phyloP scores from a whole-genome alignment of 2,113 vertebrate species.

The Gopherus evgoodei region DNA sequence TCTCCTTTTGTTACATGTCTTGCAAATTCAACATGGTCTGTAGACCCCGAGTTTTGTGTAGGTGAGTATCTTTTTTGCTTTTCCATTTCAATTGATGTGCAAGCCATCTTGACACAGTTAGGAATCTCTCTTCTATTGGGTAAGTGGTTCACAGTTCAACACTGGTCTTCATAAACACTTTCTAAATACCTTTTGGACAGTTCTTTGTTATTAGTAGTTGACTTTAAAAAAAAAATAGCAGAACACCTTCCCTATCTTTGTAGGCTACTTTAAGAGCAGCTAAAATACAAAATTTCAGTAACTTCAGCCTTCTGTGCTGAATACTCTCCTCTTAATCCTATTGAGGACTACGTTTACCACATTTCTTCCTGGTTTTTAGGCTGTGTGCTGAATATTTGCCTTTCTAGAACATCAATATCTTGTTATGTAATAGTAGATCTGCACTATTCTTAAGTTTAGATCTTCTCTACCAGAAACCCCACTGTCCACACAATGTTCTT shows the following conservation, averaged over 20 bases:
- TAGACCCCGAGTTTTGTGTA: background rate
- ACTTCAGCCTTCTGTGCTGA: no score
- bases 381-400: no score
- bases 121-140: background rate
- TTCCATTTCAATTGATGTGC: background rate
- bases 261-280: no score
- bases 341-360: no score
- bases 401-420: no score
- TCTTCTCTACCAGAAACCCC: background rate
- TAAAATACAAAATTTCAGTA: no score
- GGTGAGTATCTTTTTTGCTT: background rate
- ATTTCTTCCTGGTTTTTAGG: no score
- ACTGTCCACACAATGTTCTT: background rate
- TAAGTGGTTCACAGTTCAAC: background rate
- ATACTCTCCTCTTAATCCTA: no score
- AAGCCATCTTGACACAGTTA: background rate
- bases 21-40: background rate
- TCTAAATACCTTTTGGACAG: background rate
- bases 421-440: no score
- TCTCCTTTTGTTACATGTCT: background rate
- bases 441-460: background rate
- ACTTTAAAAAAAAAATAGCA: no score
- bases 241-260: no score
- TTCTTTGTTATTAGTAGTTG: background rate
- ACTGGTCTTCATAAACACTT: background rate